Conservation (phyloP, 2,113 vertebrate genomes). For the Oryzias melastigma region DNA sequence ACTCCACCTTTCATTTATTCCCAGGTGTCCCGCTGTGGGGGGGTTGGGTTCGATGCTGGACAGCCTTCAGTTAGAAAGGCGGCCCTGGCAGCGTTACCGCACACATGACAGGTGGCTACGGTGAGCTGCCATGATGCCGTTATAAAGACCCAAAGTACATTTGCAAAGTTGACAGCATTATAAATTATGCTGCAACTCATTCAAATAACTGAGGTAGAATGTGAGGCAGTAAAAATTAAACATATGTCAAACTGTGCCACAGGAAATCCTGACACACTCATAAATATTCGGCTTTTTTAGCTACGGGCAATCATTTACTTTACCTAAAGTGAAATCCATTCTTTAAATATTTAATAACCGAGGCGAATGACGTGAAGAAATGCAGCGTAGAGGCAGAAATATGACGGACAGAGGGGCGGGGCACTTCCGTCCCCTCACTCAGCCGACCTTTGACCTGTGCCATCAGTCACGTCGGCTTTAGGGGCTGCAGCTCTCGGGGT, state of each 20-base stretch:
- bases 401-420: neutral
- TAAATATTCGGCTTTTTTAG: conserved; percentile 20
- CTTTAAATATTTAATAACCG: conserved; percentile 36
- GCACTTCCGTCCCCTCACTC: neutral
- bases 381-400: neutral
- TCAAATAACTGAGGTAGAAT: conserved; percentile 27
- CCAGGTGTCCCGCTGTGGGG: conserved; percentile 30
- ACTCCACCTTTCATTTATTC: conserved; percentile 51
- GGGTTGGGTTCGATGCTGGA: conserved; percentile 60
- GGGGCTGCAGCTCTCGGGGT: conserved; percentile 37
- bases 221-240: conserved; percentile 22
- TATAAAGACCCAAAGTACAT: conserved; percentile 29
- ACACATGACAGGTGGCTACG: conserved; percentile 45
- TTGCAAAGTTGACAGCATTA: conserved; percentile 26
- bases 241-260: conserved; percentile 31
- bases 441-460: conserved; percentile 53
- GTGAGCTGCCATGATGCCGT: conserved; percentile 28
- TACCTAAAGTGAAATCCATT: conserved; percentile 28
- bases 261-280: conserved; percentile 28
- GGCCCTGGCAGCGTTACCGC: conserved; percentile 35
- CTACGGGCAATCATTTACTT: conserved; percentile 23
- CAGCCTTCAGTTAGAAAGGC: conserved; percentile 41
- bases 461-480: conserved; percentile 38
- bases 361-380: conserved; percentile 6
- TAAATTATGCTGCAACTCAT: conserved; percentile 32